Base-by-base conservation (phyloP, 2,113 vertebrate genomes). In the Otis tarda region DNA sequence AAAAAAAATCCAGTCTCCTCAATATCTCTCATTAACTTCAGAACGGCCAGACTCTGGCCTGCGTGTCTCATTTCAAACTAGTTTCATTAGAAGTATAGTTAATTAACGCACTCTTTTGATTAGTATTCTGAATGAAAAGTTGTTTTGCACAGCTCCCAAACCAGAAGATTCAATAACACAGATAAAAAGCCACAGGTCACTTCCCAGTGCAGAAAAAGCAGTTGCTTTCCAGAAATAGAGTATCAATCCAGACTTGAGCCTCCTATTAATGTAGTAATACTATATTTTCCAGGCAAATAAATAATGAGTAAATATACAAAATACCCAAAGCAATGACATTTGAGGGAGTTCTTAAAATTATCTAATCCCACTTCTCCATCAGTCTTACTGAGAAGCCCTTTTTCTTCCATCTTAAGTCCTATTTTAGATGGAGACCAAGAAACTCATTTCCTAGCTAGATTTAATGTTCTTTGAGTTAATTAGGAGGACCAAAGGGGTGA, bases 81-180 rank as follows among this genome's bases (percentile, higher is more conserved):
- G 41, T 73, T 95, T 96, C 69, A 94, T 87, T 74, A 69, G 81
- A 92, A 89, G 20, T 92, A 59, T 50, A 76, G 93, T 92, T 87
- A 96, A 96, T 95, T 92, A 91, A 95, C 2, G 1, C 70, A 91
- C n/a, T 45, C 64, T 91, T 94, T 85, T 89, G 83, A 92, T 92
- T 82, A 94, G 13, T 31, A 93, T 82, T 95, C 74, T 89, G 63
- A 89, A 79, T 35, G 37, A 94, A 90, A 94, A 89, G 50, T 69
- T 95, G 89, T 89, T 93, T 92, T 94, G 80, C 73, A 47, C 73
- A 87, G 88, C 69, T 94, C 86, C 73, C 80, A 91, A 63, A 82
- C 57, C 76, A 89, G 83, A 87, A 76, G 65, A 91, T 65, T 93
- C 80, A 79, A 43, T 91, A 84, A 84, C 37, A 84, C 13, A 92